Evolutionary conservation across 1,140 invertebrate species (phyloP), one percentile per base, ranked within the genome.

Genomic region (Forficula auricularia): DNA sequence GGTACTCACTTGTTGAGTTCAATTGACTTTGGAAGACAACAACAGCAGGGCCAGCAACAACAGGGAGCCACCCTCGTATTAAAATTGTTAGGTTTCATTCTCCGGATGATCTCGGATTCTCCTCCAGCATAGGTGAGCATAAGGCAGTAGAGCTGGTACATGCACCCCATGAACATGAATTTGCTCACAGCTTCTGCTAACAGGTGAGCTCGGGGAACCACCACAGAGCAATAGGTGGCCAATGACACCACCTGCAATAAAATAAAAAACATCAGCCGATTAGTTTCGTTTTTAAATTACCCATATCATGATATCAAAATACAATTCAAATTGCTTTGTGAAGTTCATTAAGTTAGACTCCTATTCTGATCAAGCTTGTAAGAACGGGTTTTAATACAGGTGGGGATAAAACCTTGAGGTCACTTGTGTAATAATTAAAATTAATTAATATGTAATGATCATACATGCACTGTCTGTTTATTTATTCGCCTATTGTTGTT

Each of bases 21-120:
- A 7, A 71, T 27, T 27, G 22, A 60, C 30, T 59, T 55, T 7
- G 72, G 72, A 38, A 73, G 50, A 13, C 66, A 57, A 19, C 44
- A 55, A 48, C 71, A 75, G 50, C 71, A 75, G 0, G 72, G 71
- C 65, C 67, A 73, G 46, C 71, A 75, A 47, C 72, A 76, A 50
- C 71, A 73, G 2, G 73, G 72, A 14, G 61, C 58, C 3, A 71
- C 70, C 48, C 65, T 58, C 0, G 67, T 60, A 50, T 66, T 66
- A 36, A 74, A 52, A 2, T 59, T 57, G 40, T 60, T 50, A 41
- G 64, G 59, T 45, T 65, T 61, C 0, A 63, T 56, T 45, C 57
- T 67, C 55, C 64, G 62, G 14, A 73, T 61, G 3, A 75, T 52
- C 52, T 70, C 60, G 12, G 66, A 65, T 41, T 64, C 58, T 0